These are phyloP conservation scores for Scaptomyza parva DNA, from an alignment of 2,888 invertebrate species.

Conservation along the genomic window DNA sequence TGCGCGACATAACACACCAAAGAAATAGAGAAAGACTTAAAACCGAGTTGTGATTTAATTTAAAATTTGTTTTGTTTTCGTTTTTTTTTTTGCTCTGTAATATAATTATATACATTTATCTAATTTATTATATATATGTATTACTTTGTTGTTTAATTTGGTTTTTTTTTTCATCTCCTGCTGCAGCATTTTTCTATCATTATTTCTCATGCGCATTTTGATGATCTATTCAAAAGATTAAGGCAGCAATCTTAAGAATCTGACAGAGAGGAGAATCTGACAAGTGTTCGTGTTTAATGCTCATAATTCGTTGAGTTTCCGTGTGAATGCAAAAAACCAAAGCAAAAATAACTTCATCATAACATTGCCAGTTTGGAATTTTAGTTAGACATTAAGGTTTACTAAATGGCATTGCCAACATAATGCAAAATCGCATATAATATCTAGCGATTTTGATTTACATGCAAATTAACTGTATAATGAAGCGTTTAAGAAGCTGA, in stretches of 20 bases:
- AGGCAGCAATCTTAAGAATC: background rate
- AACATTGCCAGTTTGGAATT: background rate
- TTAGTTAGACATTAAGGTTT: background rate
- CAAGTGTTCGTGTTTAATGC: constrained; percentile 26
- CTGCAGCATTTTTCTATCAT: background rate
- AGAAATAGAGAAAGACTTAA: constrained; percentile 40
- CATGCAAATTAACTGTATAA: no score
- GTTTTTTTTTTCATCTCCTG: no score
- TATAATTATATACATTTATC: constrained; percentile 11
- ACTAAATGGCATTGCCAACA: constrained; percentile 32
- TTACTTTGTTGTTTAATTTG: constrained; percentile 2
- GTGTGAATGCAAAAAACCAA: constrained; percentile 7
- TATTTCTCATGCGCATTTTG: background rate
- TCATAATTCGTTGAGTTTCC: constrained; percentile 12
- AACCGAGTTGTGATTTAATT: constrained; percentile 62
- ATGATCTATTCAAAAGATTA: constrained; percentile 18
- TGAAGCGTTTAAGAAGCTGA: constrained; percentile 55
- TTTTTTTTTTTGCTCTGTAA: constrained; percentile 8
- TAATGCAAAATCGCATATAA: constrained; percentile 3
- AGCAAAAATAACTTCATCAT: constrained; percentile 29
- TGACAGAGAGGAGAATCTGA: background rate
- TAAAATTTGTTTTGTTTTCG: constrained; percentile 27
- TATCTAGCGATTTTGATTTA: constrained; percentile 51
- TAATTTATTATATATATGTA: constrained; percentile 7
- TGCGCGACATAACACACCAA: constrained; percentile 3